phyloP scores from a whole-genome alignment of 35 echinoderm and acorn worm species.

The Amphiura filiformis region DNA sequence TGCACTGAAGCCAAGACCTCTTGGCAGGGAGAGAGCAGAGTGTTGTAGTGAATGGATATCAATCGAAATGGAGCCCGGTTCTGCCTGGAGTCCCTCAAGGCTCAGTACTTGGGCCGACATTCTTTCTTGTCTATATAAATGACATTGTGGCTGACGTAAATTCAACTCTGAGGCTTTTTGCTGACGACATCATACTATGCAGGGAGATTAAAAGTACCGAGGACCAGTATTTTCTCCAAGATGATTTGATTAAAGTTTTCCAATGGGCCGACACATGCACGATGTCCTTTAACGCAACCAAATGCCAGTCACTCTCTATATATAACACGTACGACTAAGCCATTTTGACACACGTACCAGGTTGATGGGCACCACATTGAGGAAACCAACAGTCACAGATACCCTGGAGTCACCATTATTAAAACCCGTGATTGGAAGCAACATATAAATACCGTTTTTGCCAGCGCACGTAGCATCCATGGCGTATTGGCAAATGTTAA shows the following conservation, averaged over 20 bases:
- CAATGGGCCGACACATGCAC: not conserved
- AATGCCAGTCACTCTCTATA: not conserved
- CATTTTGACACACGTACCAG: not conserved
- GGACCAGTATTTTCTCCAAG: not conserved
- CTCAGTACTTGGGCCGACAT: slow-evolving; percentile 21
- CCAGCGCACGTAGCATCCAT: not conserved
- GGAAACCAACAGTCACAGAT: not conserved
- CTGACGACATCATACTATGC: slow-evolving; percentile 6
- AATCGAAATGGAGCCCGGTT: slow-evolving; percentile 5
- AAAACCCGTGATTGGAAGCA: not conserved
- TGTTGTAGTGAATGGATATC: not conserved
- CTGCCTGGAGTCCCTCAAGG: slow-evolving; percentile 25
- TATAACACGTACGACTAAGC: slow-evolving; percentile 2
- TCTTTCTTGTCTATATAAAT: slow-evolving; percentile 24
- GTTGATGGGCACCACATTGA: not conserved
- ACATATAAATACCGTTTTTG: not conserved
- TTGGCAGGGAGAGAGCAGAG: slow-evolving; percentile 21
- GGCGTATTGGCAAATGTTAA: slow-evolving; percentile 23
- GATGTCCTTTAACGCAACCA: slow-evolving; percentile 4
- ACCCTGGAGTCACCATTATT: not conserved
- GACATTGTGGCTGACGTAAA: not conserved
- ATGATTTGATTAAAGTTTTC: not conserved
- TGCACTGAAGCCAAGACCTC: not conserved
- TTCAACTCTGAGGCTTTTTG: not conserved
- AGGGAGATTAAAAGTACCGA: not conserved